Evolutionary conservation across 2,888 invertebrate species (phyloP).

Genomic region (Aleiodes leptofemur): DNA sequence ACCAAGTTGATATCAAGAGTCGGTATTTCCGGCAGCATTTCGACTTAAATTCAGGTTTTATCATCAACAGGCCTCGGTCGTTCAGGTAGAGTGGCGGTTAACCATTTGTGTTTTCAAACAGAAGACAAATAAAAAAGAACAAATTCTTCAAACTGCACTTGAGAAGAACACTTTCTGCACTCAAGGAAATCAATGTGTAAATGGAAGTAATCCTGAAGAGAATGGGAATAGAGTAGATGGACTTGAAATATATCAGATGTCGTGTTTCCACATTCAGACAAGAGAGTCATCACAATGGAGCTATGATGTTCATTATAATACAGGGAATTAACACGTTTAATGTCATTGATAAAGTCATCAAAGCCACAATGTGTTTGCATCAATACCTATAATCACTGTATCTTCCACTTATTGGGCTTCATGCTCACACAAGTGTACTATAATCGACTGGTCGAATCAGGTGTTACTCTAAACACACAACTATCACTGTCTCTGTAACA

Average conservation of each 20-base stretch:
- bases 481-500: slow-evolving; percentile 85
- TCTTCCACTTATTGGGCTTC: slow-evolving; percentile 88
- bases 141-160: too few relatives aligned
- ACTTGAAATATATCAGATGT: too few relatives aligned
- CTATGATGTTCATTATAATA: slow-evolving; percentile 6
- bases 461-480: slow-evolving; percentile 87
- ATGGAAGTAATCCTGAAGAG: too few relatives aligned
- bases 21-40: slow-evolving; percentile 79
- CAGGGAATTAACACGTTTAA: background rate
- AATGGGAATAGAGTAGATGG: too few relatives aligned
- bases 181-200: too few relatives aligned
- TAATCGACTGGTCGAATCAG: slow-evolving; percentile 82
- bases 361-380: slow-evolving; percentile 81
- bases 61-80: slow-evolving; percentile 78
- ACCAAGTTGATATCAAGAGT: slow-evolving; percentile 80
- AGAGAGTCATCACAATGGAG: too few relatives aligned
- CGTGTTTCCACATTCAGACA: too few relatives aligned
- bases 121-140: slow-evolving; percentile 52
- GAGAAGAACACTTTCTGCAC: too few relatives aligned
- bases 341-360: slow-evolving; percentile 82
- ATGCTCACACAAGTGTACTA: slow-evolving; percentile 86
- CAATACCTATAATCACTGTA: slow-evolving; percentile 86
- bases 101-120: slow-evolving; percentile 72
- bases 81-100: slow-evolving; percentile 78
- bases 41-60: slow-evolving; percentile 79